A percentile compares a stretch with the other conserved stretches of the same genome.
Evolutionary conservation across 2,888 invertebrate species (phyloP).

Genomic region (Cosmorhoe ocellata): DNA sequence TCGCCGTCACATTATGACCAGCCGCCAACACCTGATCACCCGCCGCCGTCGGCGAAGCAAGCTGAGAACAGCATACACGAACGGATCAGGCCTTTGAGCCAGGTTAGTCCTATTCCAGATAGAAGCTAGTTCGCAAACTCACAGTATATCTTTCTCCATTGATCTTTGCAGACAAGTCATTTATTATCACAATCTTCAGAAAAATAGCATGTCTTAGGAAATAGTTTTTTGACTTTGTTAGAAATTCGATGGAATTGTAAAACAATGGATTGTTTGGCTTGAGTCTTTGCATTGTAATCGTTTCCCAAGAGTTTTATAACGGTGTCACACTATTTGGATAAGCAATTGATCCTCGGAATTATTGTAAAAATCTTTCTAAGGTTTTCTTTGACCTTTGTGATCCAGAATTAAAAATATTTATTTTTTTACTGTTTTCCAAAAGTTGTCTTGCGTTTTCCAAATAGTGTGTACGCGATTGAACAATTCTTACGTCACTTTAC

Average conservation of each 20-base stretch:
- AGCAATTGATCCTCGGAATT: too few species aligned
- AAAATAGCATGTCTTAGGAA: neutral
- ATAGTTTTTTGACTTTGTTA: neutral
- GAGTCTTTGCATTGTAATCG: neutral
- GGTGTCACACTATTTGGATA: neutral
- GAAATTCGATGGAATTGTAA: conserved; percentile 1
- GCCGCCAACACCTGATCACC: conserved; percentile 97
- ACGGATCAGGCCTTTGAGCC: conserved; percentile 93
- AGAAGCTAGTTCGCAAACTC: conserved; percentile 29
- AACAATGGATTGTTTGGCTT: conserved; percentile 8
- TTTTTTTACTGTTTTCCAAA: too few species aligned
- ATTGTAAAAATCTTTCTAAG: too few species aligned
- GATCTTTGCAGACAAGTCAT: too few species aligned
- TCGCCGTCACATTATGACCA: conserved; percentile 95
- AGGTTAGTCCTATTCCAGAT: conserved; percentile 87
- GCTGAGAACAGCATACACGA: conserved; percentile 95
- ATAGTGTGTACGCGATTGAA: too few species aligned
- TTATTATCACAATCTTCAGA: neutral
- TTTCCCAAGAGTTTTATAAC: neutral
- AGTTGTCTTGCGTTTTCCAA: too few species aligned
- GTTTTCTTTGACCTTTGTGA: too few species aligned
- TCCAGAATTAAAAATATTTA: too few species aligned
- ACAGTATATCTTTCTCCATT: too few species aligned
- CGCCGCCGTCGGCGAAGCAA: conserved; percentile 94
- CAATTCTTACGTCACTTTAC: too few species aligned